phyloP scores from a whole-genome alignment of 2,113 vertebrate species.

The Hippocampus comes region DNA sequence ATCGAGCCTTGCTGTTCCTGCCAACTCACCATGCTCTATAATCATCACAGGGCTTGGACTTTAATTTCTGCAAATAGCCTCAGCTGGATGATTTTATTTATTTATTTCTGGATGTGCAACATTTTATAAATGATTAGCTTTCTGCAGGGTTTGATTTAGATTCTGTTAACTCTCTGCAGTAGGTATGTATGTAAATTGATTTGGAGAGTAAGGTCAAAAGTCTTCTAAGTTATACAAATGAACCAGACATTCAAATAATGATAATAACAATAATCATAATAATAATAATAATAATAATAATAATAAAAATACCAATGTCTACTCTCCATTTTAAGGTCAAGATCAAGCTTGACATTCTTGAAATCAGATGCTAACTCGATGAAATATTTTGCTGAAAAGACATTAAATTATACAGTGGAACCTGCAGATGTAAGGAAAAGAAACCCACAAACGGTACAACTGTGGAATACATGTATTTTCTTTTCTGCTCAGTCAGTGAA shows the following conservation, averaged over 20 bases:
- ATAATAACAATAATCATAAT: slow-evolving; percentile 4
- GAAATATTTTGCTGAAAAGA: background rate
- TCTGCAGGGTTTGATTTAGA: slow-evolving; percentile 5
- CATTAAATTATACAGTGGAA: slow-evolving; percentile 1
- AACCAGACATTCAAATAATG: background rate
- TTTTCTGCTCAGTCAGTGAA: slow-evolving; percentile 56
- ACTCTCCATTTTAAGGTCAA: slow-evolving; percentile 1
- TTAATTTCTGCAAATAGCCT: slow-evolving; percentile 44
- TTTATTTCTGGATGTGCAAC: background rate
- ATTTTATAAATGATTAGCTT: slow-evolving; percentile 21
- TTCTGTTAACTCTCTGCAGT: slow-evolving; percentile 24
- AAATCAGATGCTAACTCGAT: background rate
- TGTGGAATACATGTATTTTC: slow-evolving; percentile 59
- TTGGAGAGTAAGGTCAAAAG: no score
- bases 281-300: background rate
- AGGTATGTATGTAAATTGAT: background rate
- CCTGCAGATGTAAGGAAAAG: slow-evolving; percentile 44
- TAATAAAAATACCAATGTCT: background rate
- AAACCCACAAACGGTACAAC: slow-evolving; percentile 53
- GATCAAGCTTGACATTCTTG: slow-evolving; percentile 15
- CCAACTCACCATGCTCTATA: slow-evolving; percentile 29
- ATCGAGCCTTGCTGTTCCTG: slow-evolving; percentile 25
- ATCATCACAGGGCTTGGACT: slow-evolving; percentile 39
- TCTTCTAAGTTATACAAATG: no score
- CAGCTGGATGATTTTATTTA: slow-evolving; percentile 2